Percentiles rank a stretch among this genome's conserved stretches.
These are phyloP conservation scores for Turdus rufiventris DNA, from an alignment of 2,113 vertebrate genomes.

Conservation along the genomic window DNA sequence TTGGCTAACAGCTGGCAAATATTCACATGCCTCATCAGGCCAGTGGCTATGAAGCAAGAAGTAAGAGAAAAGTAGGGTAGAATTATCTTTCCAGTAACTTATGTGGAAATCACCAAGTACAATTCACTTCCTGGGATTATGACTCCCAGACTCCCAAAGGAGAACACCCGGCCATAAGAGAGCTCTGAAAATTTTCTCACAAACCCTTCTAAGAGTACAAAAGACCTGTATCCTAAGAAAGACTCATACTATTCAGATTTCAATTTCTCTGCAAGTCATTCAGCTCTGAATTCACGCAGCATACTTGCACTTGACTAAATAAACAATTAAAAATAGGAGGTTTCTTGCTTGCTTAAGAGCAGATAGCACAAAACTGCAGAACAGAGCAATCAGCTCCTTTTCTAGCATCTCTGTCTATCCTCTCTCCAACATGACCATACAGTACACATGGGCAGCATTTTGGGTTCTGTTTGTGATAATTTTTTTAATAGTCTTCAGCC, in stretches of 20 bases:
- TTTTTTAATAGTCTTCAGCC: not conserved
- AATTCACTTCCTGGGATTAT: not conserved
- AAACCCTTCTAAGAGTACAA: not conserved
- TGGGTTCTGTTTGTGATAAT: not conserved
- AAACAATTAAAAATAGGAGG: not conserved
- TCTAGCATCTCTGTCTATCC: not conserved
- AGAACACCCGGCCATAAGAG: not conserved
- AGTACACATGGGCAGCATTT: not conserved
- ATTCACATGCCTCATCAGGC: not conserved
- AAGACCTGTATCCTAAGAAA: not conserved
- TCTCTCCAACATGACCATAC: not conserved
- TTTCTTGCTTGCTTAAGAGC: not conserved
- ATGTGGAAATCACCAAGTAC: slow-evolving; percentile 9
- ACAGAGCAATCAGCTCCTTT: not conserved
- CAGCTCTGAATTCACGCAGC: not conserved
- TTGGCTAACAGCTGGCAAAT: slow-evolving; percentile 20
- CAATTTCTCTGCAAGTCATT: not conserved
- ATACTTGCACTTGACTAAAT: not conserved
- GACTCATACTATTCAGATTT: not conserved
- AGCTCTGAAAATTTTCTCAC: not conserved
- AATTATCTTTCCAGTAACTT: slow-evolving; percentile 15
- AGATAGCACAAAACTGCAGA: not conserved
- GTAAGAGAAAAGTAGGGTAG: not conserved
- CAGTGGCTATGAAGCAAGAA: not conserved
- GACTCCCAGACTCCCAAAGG: not conserved